These are phyloP conservation scores for Neoascia interrupta DNA, from an alignment of 2,888 invertebrate species.

Conservation along the genomic window DNA sequence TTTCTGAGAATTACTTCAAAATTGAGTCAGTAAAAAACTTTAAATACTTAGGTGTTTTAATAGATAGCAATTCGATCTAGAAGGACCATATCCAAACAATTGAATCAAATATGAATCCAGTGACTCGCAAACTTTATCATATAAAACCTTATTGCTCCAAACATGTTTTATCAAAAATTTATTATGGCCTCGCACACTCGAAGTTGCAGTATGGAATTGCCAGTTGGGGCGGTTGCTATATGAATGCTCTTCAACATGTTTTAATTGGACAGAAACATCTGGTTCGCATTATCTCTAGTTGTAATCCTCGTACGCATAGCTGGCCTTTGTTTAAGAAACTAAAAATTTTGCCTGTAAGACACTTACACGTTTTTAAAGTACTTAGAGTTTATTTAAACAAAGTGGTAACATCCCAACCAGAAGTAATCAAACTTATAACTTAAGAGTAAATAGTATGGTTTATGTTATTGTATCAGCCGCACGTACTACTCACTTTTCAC, in stretches of 20 bases:
- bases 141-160: background rate
- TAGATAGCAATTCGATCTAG: slow-evolving; percentile 3
- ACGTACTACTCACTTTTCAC: no score
- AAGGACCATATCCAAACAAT: slow-evolving; percentile 9
- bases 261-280: background rate
- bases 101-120: slow-evolving; percentile 2
- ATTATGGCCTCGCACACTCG: background rate
- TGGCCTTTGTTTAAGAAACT: background rate
- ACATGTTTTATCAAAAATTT: background rate
- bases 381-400: no score
- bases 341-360: background rate
- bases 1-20: background rate
- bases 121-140: slow-evolving; percentile 5
- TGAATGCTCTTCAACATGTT: background rate
- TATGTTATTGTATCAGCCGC: no score
- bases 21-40: background rate
- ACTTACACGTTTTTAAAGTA: no score
- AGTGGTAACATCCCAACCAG: no score
- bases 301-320: slow-evolving; percentile 1
- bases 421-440: no score
- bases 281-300: background rate
- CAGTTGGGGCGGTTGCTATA: background rate
- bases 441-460: no score
- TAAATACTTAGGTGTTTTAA: slow-evolving; percentile 12
- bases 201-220: background rate